Percentiles rank a stretch among this genome's conserved stretches.
phyloP scores from a whole-genome alignment of 2,797 vertebrate species.

The Typhlichthys eigenmanni region DNA sequence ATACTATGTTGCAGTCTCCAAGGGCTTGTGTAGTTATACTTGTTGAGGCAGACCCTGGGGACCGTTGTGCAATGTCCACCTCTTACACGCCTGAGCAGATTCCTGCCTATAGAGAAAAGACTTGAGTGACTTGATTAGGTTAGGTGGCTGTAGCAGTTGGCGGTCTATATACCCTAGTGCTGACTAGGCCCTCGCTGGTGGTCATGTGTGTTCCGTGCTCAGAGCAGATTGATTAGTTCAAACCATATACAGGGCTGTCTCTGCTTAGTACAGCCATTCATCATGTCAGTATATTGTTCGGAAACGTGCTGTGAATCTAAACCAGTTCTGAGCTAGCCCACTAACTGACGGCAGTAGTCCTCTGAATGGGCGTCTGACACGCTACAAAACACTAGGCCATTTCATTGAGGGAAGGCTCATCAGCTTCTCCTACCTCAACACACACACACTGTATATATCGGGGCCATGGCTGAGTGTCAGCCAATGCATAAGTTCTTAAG shows the following conservation, averaged over 20 bases:
- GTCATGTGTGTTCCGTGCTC: conserved; percentile 23
- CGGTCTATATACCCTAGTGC: conserved; percentile 30
- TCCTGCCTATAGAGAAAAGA: conserved; percentile 19
- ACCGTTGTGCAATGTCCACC: no score
- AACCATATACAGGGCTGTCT: conserved; percentile 11
- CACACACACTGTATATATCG: conserved; percentile 18
- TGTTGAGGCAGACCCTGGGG: no score
- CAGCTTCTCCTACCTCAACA: conserved; percentile 52
- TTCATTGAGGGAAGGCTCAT: conserved; percentile 59
- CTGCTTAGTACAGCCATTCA: conserved; percentile 34
- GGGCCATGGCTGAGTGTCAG: conserved; percentile 29
- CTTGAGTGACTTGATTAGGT: conserved; percentile 14
- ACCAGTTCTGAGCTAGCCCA: conserved; percentile 33
- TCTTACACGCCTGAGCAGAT: no score
- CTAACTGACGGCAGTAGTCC: conserved; percentile 53
- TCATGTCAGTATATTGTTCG: conserved; percentile 38
- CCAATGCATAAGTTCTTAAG: no score
- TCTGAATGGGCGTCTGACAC: conserved; percentile 75
- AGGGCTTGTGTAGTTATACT: no score
- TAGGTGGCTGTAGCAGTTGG: conserved; percentile 33
- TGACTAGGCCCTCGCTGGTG: conserved; percentile 20
- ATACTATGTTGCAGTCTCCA: no score
- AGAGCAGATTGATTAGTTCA: conserved; percentile 44
- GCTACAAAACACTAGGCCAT: conserved; percentile 71
- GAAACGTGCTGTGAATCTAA: conserved; percentile 34